Base-by-base conservation (phyloP, 2,797 vertebrate genomes). In the Oreortyx pictus region DNA sequence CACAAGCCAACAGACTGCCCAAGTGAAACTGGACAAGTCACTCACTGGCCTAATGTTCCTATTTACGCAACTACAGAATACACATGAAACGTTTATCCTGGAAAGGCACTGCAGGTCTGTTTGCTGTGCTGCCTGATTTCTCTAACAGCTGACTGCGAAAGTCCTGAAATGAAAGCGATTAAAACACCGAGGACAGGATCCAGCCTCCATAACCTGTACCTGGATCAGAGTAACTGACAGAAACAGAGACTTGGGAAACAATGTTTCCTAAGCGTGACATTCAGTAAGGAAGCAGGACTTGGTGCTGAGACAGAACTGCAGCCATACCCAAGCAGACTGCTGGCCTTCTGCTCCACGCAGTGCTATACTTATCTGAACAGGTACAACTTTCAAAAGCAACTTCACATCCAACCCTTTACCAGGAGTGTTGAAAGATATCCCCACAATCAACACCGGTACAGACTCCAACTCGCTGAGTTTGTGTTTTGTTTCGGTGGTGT, bases 1-100 rank as follows among this genome's bases (percentile, higher is more conserved):
- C 64, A 83, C 78, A 75, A 91, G 68, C 93, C 79, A 89, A 92
- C 84, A 90, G 88, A 90, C 76, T 89, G 91, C 80, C 85, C 44
- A 49, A 24, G 44, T 73, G 85, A 89, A 94, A 72, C 25, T 35
- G 82, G 66, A 5, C 80, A n/a, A 91, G 79, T 91, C 90, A 88
- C 71, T 94, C 82, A 76, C 67, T 6, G 14, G 56, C 70, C 50
- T 71, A 92, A 81, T 18, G n/a, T 64, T 37, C 65, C 62, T 89
- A 73, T 89, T 96, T 93, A 92, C 73, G 82, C 86, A 91, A 82
- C 68, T 70, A 61, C 73, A 57, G 56, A 89, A 90, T 11, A 84
- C 79, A 92, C 62, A 52, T 23, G 80, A 73, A 74, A 74, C 72
- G 82, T 82, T 71, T 68, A 52, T 50, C 39, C 79, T 62, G 78